Percentiles rank a stretch among this genome's conserved stretches.
Evolutionary conservation across 2,797 vertebrate genomes (phyloP).

Genomic region (Muscicapa comitata): DNA sequence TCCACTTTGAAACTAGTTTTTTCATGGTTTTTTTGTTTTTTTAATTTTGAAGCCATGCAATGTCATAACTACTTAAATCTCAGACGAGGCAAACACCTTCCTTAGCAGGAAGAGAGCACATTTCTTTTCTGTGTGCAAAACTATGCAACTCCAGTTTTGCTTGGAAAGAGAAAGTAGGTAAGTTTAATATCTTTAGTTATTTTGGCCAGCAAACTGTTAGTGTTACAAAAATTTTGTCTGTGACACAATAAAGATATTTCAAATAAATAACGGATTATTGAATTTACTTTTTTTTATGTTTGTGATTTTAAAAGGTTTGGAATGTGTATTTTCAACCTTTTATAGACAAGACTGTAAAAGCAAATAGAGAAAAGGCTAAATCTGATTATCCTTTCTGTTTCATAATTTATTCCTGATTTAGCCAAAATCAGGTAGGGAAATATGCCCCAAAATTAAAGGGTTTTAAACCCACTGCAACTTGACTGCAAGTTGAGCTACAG

Average conservation of each 20-base stretch:
- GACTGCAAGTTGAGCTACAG: background rate
- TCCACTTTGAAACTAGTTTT: background rate
- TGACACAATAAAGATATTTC: background rate
- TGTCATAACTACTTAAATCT: background rate
- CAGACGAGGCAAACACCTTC: background rate
- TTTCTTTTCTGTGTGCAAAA: background rate
- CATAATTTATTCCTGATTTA: background rate
- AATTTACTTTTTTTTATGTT: fast-evolving
- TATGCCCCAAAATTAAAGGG: background rate
- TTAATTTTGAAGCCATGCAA: background rate
- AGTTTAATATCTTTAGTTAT: background rate
- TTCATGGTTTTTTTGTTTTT: background rate
- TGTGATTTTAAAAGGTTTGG: background rate
- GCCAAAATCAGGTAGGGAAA: background rate
- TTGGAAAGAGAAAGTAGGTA: background rate
- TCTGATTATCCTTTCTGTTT: background rate
- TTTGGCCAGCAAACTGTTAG: background rate
- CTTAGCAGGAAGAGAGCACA: background rate
- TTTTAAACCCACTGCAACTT: background rate
- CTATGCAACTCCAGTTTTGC: background rate
- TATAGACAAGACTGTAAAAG: background rate
- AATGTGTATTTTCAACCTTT: background rate
- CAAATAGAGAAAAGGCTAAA: background rate
- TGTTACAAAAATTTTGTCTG: background rate
- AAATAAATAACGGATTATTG: background rate